Evolutionary conservation across 2,888 invertebrate species (phyloP).

Genomic region (Andrena bicolor): DNA sequence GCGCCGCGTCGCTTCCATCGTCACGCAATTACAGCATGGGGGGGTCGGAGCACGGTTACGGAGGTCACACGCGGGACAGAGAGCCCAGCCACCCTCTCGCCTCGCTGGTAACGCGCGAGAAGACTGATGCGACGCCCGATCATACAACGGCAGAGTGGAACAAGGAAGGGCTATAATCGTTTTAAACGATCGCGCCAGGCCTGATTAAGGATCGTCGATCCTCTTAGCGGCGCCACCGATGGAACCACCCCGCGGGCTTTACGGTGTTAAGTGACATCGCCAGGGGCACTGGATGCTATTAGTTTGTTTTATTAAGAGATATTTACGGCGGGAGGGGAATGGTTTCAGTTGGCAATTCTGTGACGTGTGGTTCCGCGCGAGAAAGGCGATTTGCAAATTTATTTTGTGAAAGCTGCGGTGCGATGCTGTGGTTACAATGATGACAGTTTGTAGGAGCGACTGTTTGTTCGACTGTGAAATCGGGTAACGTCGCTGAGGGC

Average conservation of each 20-base stretch:
- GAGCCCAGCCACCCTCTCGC: slow-evolving; percentile 19
- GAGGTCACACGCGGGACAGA: slow-evolving; percentile 42
- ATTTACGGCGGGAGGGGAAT: background rate
- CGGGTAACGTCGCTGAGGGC: slow-evolving; percentile 8
- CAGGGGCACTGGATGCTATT: slow-evolving; percentile 15
- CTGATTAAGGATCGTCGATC: slow-evolving; percentile 64
- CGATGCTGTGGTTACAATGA: too few relatives aligned
- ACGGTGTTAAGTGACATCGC: slow-evolving; percentile 37
- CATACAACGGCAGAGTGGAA: slow-evolving; percentile 26
- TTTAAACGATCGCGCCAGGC: slow-evolving; percentile 62
- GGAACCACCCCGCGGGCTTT: slow-evolving; percentile 50
- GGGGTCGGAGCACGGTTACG: slow-evolving; percentile 19
- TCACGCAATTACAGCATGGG: slow-evolving; percentile 70
- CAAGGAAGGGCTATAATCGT: slow-evolving; percentile 64
- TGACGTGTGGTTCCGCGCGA: too few relatives aligned
- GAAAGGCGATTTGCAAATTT: too few relatives aligned
- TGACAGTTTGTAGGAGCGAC: too few relatives aligned
- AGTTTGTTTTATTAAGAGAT: slow-evolving; percentile 40
- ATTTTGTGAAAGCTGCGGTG: too few relatives aligned
- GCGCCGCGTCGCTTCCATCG: slow-evolving; percentile 58
- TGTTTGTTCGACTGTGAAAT: slow-evolving; percentile 8
- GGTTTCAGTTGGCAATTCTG: too few relatives aligned
- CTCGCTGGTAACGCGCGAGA: slow-evolving; percentile 41
- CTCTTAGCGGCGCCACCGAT: slow-evolving; percentile 57
- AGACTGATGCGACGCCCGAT: slow-evolving; percentile 38